Evolutionary conservation across 2,888 invertebrate genomes (phyloP).

Genomic region (Euspilapteryx auroguttella): DNA sequence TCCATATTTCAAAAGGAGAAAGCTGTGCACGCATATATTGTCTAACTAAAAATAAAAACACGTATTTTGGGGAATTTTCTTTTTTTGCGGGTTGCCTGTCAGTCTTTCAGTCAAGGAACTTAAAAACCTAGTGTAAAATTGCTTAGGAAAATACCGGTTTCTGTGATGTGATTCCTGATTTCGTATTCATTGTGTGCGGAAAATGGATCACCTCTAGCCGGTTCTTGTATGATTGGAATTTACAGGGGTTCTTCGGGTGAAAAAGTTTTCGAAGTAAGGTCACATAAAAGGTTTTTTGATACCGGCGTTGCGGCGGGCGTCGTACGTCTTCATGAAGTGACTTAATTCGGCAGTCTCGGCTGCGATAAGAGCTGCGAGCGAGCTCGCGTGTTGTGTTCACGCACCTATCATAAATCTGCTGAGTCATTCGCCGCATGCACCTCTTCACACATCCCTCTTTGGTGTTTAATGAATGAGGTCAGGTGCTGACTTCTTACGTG

Average conservation of each 20-base stretch:
- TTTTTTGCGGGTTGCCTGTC: too few relatives aligned
- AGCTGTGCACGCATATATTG: slow-evolving; percentile 23
- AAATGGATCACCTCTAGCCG: slow-evolving; percentile 24
- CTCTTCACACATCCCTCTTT: too few relatives aligned
- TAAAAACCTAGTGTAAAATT: too few relatives aligned
- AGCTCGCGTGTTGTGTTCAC: slow-evolving; percentile 27
- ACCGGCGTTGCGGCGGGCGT: slow-evolving; percentile 17
- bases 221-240: slow-evolving; percentile 16
- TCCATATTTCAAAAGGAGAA: slow-evolving; percentile 35
- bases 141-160: slow-evolving; percentile 40
- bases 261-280: too few relatives aligned
- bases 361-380: slow-evolving; percentile 11
- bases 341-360: slow-evolving; percentile 31
- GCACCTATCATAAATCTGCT: slow-evolving; percentile 33
- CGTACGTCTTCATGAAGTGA: slow-evolving; percentile 39
- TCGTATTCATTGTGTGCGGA: slow-evolving; percentile 49
- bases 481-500: too few relatives aligned
- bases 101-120: too few relatives aligned
- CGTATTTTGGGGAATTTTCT: too few relatives aligned
- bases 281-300: too few relatives aligned
- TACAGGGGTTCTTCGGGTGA: slow-evolving; percentile 8
- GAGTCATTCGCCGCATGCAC: not conserved
- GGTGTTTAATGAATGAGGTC: too few relatives aligned
- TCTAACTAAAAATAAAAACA: too few relatives aligned
- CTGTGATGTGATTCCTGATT: slow-evolving; percentile 54